A percentile compares a stretch with the other conserved stretches of the same genome.
Evolutionary conservation across 2,113 vertebrate species (phyloP).

Genomic region (Hemibagrus wyckioides): DNA sequence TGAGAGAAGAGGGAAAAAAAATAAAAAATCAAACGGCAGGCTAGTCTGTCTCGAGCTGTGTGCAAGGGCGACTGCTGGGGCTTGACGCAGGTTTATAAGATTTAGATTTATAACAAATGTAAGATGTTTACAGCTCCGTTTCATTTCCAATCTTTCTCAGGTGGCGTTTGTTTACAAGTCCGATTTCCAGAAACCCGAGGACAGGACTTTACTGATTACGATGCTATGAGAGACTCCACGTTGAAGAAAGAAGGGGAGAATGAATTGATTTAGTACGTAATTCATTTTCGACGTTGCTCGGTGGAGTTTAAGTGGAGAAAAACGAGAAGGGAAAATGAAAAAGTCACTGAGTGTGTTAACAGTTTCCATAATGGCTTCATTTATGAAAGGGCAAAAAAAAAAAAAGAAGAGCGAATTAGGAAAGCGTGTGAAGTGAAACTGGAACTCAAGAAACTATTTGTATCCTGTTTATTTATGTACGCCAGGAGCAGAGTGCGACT

Average conservation of each 20-base stretch:
- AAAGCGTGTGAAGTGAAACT: slow-evolving; percentile 22
- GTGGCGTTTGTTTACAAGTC: slow-evolving; percentile 69
- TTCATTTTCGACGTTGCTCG: slow-evolving; percentile 8
- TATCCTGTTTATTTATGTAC: slow-evolving; percentile 20
- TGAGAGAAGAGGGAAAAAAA: slow-evolving; percentile 54
- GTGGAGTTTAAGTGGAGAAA: slow-evolving; percentile 19
- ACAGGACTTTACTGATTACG: slow-evolving; percentile 12
- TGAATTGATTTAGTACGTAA: slow-evolving; percentile 28
- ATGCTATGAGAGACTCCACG: not conserved
- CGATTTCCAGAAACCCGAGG: not conserved
- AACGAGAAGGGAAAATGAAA: not conserved
- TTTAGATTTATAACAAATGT: slow-evolving; percentile 68
- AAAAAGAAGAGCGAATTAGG: not conserved
- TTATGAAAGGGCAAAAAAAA: slow-evolving; percentile 20
- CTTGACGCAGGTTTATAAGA: slow-evolving; percentile 67
- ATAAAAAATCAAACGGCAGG: slow-evolving; percentile 60
- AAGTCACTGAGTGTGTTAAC: slow-evolving; percentile 27
- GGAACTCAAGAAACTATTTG: slow-evolving; percentile 24
- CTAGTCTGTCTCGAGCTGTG: slow-evolving; percentile 47
- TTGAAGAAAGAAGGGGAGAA: slow-evolving; percentile 2
- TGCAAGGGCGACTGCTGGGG: slow-evolving; percentile 60
- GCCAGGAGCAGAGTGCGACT: not conserved
- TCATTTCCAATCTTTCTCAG: slow-evolving; percentile 65
- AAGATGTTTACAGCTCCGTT: slow-evolving; percentile 69
- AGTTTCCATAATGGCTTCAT: slow-evolving; percentile 43